Percentiles rank a stretch among this genome's conserved stretches.
phyloP scores from a whole-genome alignment of 2,113 vertebrate species.

The Pelecanoides urinatrix region DNA sequence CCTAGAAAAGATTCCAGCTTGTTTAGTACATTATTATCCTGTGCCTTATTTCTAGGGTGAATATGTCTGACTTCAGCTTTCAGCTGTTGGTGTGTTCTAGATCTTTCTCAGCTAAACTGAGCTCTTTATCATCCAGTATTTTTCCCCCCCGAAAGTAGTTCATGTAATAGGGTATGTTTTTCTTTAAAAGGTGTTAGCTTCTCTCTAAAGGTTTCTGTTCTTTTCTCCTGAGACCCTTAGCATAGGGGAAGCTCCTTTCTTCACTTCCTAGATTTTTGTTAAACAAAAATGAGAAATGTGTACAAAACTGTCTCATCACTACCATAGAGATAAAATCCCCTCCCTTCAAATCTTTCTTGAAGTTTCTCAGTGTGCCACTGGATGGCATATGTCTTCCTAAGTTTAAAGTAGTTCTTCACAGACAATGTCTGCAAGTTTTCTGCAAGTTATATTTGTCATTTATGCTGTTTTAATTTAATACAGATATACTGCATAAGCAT shows the following conservation, averaged over 20 bases:
- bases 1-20: background rate
- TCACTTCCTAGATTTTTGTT: background rate
- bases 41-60: background rate
- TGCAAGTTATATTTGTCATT: background rate
- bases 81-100: background rate
- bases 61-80: background rate
- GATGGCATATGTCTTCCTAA: slow-evolving; percentile 23
- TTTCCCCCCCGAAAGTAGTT: background rate
- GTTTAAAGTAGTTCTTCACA: background rate
- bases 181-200: background rate
- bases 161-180: background rate
- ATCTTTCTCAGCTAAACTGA: background rate
- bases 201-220: background rate
- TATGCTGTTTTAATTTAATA: background rate
- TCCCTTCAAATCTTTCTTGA: background rate
- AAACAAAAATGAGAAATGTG: background rate
- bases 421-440: background rate
- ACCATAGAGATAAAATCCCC: background rate
- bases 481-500: background rate
- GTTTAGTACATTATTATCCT: background rate
- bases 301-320: background rate
- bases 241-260: background rate
- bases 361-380: slow-evolving; percentile 23
- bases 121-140: background rate
- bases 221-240: background rate